A percentile compares a stretch with the other conserved stretches of the same genome.
Evolutionary conservation across 2,888 invertebrate genomes (phyloP).

Genomic region (Volucella inanis): DNA sequence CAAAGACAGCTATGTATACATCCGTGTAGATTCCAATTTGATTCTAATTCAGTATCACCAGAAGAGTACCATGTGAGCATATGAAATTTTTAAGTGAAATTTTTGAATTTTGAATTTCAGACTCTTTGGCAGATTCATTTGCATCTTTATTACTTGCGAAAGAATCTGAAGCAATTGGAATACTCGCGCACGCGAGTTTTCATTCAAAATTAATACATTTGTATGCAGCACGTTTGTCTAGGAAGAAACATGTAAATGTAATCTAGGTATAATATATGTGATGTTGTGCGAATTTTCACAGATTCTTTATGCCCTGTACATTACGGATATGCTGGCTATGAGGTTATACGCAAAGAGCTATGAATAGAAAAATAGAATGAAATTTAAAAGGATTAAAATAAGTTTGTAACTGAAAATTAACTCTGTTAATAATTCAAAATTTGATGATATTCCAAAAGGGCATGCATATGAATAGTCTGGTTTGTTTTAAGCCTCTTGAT

Average conservation of each 20-base stretch:
- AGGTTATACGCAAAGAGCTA: conserved; percentile 24
- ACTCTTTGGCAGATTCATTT: conserved; percentile 51
- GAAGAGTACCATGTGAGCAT: conserved; percentile 43
- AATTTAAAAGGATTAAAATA: neutral
- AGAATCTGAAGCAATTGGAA: conserved; percentile 34
- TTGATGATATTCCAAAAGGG: too few species aligned
- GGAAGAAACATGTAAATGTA: conserved; percentile 37
- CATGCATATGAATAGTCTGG: too few species aligned
- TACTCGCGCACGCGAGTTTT: conserved; percentile 3
- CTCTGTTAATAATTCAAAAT: too few species aligned
- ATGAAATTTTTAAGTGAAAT: conserved; percentile 59
- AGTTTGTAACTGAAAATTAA: too few species aligned
- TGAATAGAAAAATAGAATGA: conserved; percentile 4
- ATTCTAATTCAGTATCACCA: neutral
- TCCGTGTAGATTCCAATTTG: neutral
- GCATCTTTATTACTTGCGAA: conserved; percentile 62
- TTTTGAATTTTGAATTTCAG: conserved; percentile 49
- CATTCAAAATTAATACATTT: conserved; percentile 32
- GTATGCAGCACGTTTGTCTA: conserved; percentile 50
- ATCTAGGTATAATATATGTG: conserved; percentile 29
- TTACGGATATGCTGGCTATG: neutral
- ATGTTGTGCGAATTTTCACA: conserved; percentile 35
- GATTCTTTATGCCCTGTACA: neutral
- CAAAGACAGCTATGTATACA: neutral
- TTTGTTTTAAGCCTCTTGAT: too few species aligned